These are phyloP conservation scores for Scrobipalpa costella DNA, from an alignment of 2,888 invertebrate species.

Conservation along the genomic window DNA sequence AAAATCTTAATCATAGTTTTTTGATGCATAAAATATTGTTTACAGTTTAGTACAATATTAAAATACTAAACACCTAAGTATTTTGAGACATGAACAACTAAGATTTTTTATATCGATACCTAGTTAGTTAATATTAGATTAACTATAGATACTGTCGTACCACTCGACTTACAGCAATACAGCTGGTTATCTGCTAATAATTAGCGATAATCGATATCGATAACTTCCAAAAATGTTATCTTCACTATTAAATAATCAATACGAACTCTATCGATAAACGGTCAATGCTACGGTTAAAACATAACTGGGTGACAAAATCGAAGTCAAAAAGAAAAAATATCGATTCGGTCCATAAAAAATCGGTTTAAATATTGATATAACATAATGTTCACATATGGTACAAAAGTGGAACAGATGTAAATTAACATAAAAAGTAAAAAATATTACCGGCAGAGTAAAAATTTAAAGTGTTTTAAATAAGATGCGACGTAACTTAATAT, in stretches of 20 bases:
- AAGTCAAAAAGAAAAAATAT: background rate
- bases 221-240: conserved; percentile 76
- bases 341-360: background rate
- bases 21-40: too few species aligned
- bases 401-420: background rate
- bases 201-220: conserved; percentile 71
- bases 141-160: conserved; percentile 54
- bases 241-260: conserved; percentile 78
- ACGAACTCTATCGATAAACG: conserved; percentile 66
- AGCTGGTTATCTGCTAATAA: conserved; percentile 74
- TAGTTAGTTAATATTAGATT: conserved; percentile 8
- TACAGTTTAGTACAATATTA: too few species aligned
- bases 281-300: conserved; percentile 61
- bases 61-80: too few species aligned
- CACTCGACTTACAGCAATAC: conserved; percentile 67
- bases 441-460: background rate
- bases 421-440: background rate
- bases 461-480: conserved; percentile 6
- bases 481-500: conserved; percentile 24
- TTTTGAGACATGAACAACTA: too few species aligned
- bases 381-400: background rate
- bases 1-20: background rate
- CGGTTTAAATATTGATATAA: background rate
- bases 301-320: background rate
- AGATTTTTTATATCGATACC: background rate